Percentiles rank a stretch among this genome's conserved stretches.
Conservation (phyloP, 1,140 invertebrate genomes). For the Drepana arcuata region DNA sequence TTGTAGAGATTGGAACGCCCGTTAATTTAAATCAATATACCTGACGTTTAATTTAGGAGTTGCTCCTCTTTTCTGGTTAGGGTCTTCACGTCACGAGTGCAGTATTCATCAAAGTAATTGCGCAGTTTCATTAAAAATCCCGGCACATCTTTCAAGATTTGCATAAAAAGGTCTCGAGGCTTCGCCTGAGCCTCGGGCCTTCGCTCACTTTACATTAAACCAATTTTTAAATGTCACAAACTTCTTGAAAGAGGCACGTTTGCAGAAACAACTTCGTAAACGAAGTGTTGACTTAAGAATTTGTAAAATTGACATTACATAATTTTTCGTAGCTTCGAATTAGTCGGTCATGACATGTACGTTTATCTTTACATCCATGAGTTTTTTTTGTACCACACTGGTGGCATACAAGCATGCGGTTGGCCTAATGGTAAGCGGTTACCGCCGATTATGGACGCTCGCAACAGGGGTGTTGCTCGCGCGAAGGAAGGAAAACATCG, state of each 20-base stretch:
- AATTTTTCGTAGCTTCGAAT: too few species aligned
- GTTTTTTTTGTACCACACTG: too few species aligned
- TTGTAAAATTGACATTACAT: too few species aligned
- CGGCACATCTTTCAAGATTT: constrained; percentile 55
- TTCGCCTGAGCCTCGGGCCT: constrained; percentile 12
- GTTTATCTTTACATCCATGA: too few species aligned
- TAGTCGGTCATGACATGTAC: too few species aligned
- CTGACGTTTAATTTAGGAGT: constrained; percentile 24
- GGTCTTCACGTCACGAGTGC: constrained; percentile 36
- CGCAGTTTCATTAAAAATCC: constrained; percentile 54
- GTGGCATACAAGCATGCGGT: too few species aligned
- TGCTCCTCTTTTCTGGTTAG: constrained; percentile 8
- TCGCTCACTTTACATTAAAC: constrained; percentile 33
- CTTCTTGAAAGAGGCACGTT: constrained; percentile 26
- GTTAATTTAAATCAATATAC: constrained; percentile 37
- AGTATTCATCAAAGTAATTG: constrained; percentile 58
- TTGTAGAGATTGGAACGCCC: too few species aligned
- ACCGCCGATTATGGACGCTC: too few species aligned
- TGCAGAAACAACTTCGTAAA: constrained; percentile 17
- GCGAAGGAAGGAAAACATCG: too few species aligned
- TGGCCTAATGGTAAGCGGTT: too few species aligned
- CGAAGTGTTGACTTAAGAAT: constrained; percentile 6
- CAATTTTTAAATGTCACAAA: constrained; percentile 42
- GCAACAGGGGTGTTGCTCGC: too few species aligned
- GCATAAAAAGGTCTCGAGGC: constrained; percentile 52